phyloP scores from a whole-genome alignment of 1,140 invertebrate genomes.

The Pseudoatta argentina region DNA sequence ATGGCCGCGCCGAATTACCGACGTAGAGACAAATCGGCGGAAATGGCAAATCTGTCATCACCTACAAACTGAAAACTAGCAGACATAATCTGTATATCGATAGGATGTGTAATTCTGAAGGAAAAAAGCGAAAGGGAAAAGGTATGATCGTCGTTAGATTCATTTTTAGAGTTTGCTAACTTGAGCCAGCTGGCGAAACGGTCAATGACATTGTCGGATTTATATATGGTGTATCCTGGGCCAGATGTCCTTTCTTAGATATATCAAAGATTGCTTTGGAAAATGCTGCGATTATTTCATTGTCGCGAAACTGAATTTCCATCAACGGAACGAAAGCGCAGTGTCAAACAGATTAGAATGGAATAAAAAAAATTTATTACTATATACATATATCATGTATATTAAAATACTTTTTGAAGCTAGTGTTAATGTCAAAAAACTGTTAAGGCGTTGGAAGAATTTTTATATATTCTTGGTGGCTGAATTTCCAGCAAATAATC shows the following conservation, averaged over 20 bases:
- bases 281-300: neutral
- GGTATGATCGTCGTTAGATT: neutral
- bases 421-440: neutral
- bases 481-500: neutral
- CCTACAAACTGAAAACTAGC: slow-evolving; percentile 41
- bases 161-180: slow-evolving; percentile 54
- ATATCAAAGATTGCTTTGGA: slow-evolving; percentile 4
- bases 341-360: neutral
- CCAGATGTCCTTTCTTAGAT: slow-evolving; percentile 41
- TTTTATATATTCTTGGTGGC: neutral
- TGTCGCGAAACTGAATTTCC: slow-evolving; percentile 10
- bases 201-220: slow-evolving; percentile 52
- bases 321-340: neutral
- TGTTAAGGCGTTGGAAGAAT: neutral
- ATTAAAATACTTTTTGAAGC: neutral
- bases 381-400: no score
- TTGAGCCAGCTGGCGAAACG: slow-evolving; percentile 47
- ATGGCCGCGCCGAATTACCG: slow-evolving; percentile 69
- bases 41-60: slow-evolving; percentile 69
- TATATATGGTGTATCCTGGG: slow-evolving; percentile 15
- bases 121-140: neutral
- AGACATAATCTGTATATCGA: slow-evolving; percentile 9
- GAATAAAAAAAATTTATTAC: neutral
- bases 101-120: slow-evolving; percentile 20
- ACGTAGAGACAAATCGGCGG: slow-evolving; percentile 53